Conservation (phyloP, 2,797 vertebrate genomes). For the Podarcis siculus region DNA sequence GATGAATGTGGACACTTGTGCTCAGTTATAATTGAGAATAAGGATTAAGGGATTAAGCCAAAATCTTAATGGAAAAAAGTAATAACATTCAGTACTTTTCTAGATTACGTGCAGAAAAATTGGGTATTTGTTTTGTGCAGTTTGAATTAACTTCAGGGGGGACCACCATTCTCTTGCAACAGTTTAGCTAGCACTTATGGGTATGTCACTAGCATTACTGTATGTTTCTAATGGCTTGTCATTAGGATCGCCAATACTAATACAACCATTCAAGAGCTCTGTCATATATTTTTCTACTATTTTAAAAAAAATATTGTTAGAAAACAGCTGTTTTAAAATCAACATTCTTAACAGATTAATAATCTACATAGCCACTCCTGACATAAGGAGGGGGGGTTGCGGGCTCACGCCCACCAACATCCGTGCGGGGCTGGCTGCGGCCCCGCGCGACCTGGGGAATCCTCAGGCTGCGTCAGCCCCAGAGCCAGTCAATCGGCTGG, state of each 20-base stretch:
- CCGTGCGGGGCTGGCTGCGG: too few relatives aligned
- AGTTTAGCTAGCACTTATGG: neutral
- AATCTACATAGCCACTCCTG: too few relatives aligned
- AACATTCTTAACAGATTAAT: too few relatives aligned
- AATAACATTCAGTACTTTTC: neutral
- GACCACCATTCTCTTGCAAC: constrained; percentile 60
- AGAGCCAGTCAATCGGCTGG: too few relatives aligned
- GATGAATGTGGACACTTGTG: neutral
- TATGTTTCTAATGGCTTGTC: neutral
- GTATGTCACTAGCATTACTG: neutral
- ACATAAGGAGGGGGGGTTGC: too few relatives aligned
- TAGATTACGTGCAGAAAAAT: constrained; percentile 41
- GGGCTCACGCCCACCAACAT: too few relatives aligned
- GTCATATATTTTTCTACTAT: neutral
- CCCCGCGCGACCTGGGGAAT: too few relatives aligned
- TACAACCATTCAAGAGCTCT: neutral
- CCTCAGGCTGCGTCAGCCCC: too few relatives aligned
- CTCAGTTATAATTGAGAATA: neutral
- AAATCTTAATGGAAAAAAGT: neutral
- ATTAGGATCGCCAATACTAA: neutral
- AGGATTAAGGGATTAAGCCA: neutral
- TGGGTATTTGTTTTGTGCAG: constrained; percentile 30
- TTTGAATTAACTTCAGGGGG: constrained; percentile 25
- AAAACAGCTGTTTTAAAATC: too few relatives aligned
- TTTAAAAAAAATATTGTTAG: too few relatives aligned